A percentile compares a stretch with the other conserved stretches of the same genome.
Evolutionary conservation across 1,140 invertebrate species (phyloP).

Genomic region (Antheraea mylitta): DNA sequence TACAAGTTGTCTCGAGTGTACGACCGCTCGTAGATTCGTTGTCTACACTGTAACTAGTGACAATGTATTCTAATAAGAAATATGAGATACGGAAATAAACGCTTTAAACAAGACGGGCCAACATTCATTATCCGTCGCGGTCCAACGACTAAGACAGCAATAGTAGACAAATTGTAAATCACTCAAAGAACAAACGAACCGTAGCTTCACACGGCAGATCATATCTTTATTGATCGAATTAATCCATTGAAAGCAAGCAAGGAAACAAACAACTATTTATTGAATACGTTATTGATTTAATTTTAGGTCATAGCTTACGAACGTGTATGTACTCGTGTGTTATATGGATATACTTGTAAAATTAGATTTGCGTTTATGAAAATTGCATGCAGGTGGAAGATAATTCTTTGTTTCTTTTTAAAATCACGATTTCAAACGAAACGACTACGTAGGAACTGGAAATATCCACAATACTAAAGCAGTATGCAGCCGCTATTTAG

Average conservation of each 20-base stretch:
- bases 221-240: conserved; percentile 27
- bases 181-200: conserved; percentile 38
- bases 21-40: conserved; percentile 21
- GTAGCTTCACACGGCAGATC: conserved; percentile 31
- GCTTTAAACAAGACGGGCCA: conserved; percentile 32
- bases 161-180: conserved; percentile 43
- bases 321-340: not conserved
- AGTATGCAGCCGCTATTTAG: conserved; percentile 38
- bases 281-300: conserved; percentile 10
- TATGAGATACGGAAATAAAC: conserved; percentile 52
- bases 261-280: not conserved
- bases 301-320: conserved; percentile 11
- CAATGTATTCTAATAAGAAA: conserved; percentile 37
- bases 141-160: conserved; percentile 37
- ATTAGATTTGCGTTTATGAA: not conserved
- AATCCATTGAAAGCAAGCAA: conserved; percentile 22
- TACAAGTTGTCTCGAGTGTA: not conserved
- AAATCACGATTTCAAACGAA: conserved; percentile 27
- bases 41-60: conserved; percentile 28
- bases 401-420: conserved; percentile 9
- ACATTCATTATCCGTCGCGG: conserved; percentile 43
- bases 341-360: not conserved
- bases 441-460: conserved; percentile 23
- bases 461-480: conserved; percentile 29
- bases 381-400: not conserved